These are phyloP conservation scores for Calameuta idolon DNA, from an alignment of 2,888 invertebrate genomes.

Conservation along the genomic window DNA sequence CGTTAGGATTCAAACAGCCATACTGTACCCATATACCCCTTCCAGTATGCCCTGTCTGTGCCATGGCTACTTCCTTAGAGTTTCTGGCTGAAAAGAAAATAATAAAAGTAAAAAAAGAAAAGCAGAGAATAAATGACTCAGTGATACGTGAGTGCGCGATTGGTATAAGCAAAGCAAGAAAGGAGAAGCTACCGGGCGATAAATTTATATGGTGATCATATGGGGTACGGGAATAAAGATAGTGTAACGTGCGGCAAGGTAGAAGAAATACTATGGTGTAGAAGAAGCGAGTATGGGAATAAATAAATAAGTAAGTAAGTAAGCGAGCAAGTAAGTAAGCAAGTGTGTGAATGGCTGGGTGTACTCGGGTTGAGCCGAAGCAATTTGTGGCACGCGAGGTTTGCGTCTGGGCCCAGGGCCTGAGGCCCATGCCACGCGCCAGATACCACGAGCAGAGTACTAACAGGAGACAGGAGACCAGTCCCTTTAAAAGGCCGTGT, in stretches of 20 bases:
- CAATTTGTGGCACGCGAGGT: conserved; percentile 63
- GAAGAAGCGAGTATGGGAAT: conserved; percentile 2
- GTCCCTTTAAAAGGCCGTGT: not conserved
- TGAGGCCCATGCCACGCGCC: conserved; percentile 48
- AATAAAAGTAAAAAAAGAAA: not conserved
- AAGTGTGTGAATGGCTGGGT: conserved; percentile 42
- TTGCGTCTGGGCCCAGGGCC: conserved; percentile 45
- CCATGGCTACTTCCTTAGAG: not conserved
- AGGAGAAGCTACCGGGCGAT: conserved; percentile 36
- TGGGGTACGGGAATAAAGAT: conserved; percentile 21
- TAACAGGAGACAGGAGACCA: not conserved
- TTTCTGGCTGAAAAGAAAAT: not conserved
- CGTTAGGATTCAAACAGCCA: not conserved
- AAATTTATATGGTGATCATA: conserved; percentile 31
- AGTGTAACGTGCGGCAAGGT: conserved; percentile 13
- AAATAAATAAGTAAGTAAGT: not conserved
- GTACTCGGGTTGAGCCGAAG: conserved; percentile 42
- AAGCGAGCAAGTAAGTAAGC: conserved; percentile 42
- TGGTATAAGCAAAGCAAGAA: conserved; percentile 9
- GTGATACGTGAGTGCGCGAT: conserved; percentile 12
- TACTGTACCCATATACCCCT: not conserved
- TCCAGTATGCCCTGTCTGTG: not conserved
- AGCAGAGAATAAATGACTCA: conserved; percentile 8
- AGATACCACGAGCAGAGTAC: conserved; percentile 4
- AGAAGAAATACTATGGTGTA: not conserved